These are phyloP conservation scores for Agelas oroides DNA, from an alignment of 37 sponge, comb jelly and placozoan species.

Conservation along the genomic window DNA sequence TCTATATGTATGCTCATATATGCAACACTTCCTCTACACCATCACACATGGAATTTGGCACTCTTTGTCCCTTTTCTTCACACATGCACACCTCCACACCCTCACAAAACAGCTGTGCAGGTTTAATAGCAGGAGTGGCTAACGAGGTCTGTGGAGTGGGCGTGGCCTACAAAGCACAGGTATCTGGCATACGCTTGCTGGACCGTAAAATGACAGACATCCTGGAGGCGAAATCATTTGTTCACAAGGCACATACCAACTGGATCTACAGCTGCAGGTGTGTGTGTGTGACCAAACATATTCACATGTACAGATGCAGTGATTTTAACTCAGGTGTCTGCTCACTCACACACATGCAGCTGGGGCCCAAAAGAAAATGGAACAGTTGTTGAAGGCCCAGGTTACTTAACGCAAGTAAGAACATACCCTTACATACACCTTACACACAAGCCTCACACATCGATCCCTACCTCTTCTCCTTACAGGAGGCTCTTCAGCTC, in stretches of 20 bases:
- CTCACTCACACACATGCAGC: too few species aligned
- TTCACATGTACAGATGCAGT: too few species aligned
- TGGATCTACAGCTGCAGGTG: slow-evolving; percentile 69
- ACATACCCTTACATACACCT: too few species aligned
- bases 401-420: slow-evolving; percentile 64
- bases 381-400: slow-evolving; percentile 80
- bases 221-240: slow-evolving; percentile 71
- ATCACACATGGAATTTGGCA: too few species aligned
- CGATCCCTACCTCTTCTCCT: too few species aligned
- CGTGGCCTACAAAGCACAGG: slow-evolving; percentile 68
- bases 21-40: too few species aligned
- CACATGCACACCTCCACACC: too few species aligned
- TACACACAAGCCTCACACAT: too few species aligned
- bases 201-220: slow-evolving; percentile 76
- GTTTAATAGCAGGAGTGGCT: slow-evolving; percentile 74
- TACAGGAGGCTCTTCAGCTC: slow-evolving; percentile 49
- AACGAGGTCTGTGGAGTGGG: slow-evolving; percentile 87
- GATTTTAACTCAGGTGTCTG: too few species aligned
- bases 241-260: slow-evolving; percentile 71
- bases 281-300: slow-evolving; percentile 10
- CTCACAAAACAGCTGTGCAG: slow-evolving; percentile 74
- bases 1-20: too few species aligned
- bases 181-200: slow-evolving; percentile 79
- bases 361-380: slow-evolving; percentile 90
- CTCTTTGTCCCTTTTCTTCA: too few species aligned